Conservation (phyloP, 1,140 invertebrate genomes). For the Drosophila kohkoa region DNA sequence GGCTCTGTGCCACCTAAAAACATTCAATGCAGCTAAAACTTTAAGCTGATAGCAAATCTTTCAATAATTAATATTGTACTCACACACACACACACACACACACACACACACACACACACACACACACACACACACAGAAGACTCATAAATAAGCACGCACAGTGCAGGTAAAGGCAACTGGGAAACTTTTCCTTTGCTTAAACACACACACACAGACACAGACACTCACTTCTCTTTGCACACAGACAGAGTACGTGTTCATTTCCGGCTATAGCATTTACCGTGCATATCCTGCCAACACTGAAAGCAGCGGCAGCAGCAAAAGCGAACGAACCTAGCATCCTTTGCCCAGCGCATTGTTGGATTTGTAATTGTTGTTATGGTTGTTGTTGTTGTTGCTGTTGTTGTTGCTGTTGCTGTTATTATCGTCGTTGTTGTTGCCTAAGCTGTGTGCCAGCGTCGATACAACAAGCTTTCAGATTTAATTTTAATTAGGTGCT, state of each 20-base stretch:
- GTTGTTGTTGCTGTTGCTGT: slow-evolving; percentile 15
- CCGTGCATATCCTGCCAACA: slow-evolving; percentile 72
- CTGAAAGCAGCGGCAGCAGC: neutral
- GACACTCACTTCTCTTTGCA: slow-evolving; percentile 31
- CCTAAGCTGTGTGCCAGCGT: slow-evolving; percentile 64
- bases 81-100: slow-evolving; percentile 42
- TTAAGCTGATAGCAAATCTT: slow-evolving; percentile 81
- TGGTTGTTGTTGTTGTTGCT: slow-evolving; percentile 18
- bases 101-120: slow-evolving; percentile 37
- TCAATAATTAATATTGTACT: slow-evolving; percentile 77
- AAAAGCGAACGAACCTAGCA: slow-evolving; percentile 40
- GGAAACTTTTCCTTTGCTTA: slow-evolving; percentile 58
- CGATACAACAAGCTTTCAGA: slow-evolving; percentile 78
- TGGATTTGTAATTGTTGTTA: slow-evolving; percentile 18
- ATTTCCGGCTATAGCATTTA: slow-evolving; percentile 80
- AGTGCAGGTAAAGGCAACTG: slow-evolving; percentile 50
- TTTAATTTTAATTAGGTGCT: slow-evolving; percentile 84
- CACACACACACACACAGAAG: slow-evolving; percentile 32
- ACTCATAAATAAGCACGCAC: slow-evolving; percentile 68
- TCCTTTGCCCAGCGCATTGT: slow-evolving; percentile 41
- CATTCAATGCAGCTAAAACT: slow-evolving; percentile 63
- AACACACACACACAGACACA: slow-evolving; percentile 17
- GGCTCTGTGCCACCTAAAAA: slow-evolving; percentile 16
- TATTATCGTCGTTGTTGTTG: slow-evolving; percentile 21
- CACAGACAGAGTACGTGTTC: slow-evolving; percentile 65